Base-by-base conservation (phyloP, 2,113 vertebrate species). In the pig (Sus scrofa) region DNA sequence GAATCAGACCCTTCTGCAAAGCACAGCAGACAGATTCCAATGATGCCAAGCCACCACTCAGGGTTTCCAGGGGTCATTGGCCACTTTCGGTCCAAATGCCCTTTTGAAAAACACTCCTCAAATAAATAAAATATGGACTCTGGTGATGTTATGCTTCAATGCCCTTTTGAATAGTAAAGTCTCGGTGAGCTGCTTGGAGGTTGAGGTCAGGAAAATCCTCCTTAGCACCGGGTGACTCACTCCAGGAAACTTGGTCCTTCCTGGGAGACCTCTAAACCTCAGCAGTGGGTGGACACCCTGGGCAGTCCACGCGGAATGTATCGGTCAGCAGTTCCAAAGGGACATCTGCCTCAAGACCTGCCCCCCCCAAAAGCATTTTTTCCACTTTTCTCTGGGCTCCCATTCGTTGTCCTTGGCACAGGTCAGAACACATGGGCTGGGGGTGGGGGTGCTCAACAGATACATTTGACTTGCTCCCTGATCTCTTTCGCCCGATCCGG, bases 131-230 rank as follows among this genome's bases (percentile, higher is more conserved):
- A 30, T 27, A 14, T 70, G 58, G 62, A 27, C 62, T 39, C 7
- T 0, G 0, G 15, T 65, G 50, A 32, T 54, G 32, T 15, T 78
- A 8, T 4, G 18, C 34, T 58, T 73, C n/a, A n/a, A 10, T 39
- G 32, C 37, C 67, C 34, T 60, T 32, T 37, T 6, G 56, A 39
- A 24, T 62, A 71, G 50, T 71, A n/a, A 19, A 34, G 34, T 78
- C 85, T 74, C n/a, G 6, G 34, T 73, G 37, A 86, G 39, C 87
- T 68, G 78, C n/a, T 78, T 85, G 63, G 85, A 94, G 94, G 73
- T 30, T 54, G 32, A 92, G 50, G 78, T 83, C 85, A 83, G 81
- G 58, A 82, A 68, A 84, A 44, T n/a, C 13, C 60, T 92, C 84
- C 52, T 24, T 26, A 11, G 63, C 10, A 10, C 3, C 10, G 5